Conservation (phyloP, 2,113 vertebrate species). For the Leptobrachium leishanense region DNA sequence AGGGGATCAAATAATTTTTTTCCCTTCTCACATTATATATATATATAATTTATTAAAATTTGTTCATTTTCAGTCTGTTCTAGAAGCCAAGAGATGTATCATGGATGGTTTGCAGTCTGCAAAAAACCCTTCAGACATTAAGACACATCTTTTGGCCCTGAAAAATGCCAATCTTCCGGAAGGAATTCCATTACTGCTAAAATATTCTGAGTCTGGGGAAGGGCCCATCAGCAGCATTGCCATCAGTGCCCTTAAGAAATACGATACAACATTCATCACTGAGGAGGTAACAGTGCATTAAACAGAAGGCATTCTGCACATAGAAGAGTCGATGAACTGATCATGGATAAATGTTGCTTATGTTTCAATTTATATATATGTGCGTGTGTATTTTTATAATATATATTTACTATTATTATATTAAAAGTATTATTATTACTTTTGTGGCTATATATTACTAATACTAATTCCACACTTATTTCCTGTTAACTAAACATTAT, state of each 20-base stretch:
- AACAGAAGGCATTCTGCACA: not conserved
- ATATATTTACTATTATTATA: no score
- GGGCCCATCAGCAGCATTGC: constrained; percentile 82
- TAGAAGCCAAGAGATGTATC: constrained; percentile 84
- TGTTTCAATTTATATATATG: no score
- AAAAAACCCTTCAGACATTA: constrained; percentile 73
- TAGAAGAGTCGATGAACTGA: not conserved
- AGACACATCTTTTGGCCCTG: constrained; percentile 86
- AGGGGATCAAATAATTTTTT: no score
- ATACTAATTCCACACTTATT: no score
- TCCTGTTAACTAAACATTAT: no score
- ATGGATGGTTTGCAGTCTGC: constrained; percentile 78
- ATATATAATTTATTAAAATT: not conserved
- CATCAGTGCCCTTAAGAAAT: constrained; percentile 85
- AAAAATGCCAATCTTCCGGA: constrained; percentile 90
- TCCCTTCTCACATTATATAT: no score
- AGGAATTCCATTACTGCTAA: constrained; percentile 82
- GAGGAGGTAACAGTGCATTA: constrained; percentile 72
- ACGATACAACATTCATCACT: constrained; percentile 73
- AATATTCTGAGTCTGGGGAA: constrained; percentile 79
- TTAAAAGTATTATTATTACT: no score
- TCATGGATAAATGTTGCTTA: no score
- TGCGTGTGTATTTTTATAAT: no score
- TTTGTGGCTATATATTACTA: no score
- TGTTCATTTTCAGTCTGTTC: constrained; percentile 73